Evolutionary conservation across 2,797 vertebrate species (phyloP), one percentile per base, ranked within the genome.

Genomic region (Psittacula derbiana): DNA sequence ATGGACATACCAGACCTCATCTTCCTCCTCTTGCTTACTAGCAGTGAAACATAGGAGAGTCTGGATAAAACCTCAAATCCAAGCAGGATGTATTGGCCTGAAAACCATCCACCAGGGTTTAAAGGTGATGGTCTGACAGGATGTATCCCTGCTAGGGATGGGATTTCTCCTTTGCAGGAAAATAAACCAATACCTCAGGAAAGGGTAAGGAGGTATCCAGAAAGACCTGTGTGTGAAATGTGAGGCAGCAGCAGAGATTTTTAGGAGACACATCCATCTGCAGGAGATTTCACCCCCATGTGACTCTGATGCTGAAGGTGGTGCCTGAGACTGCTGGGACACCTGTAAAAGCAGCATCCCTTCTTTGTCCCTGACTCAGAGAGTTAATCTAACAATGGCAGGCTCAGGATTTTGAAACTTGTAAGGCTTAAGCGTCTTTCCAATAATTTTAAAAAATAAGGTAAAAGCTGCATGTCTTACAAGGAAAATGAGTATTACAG

Each of bases 211-310:
- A 36, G 52, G 38, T 7, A 43, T 58, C n/a, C 78, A 69, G 50
- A 47, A 64, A 91, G 14, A 69, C 0, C 7, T 16, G 4, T 0
- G 7, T 1, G 1, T 1, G 6, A 73, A 76, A 95, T 0, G 0
- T 0, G 4, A 92, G 50, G 41, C 30, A 33, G 23, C 19, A 84
- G 74, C 31, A 65, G 49, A 78, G 52, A 8, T 62, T 84, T 86
- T 47, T 33, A 60, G 55, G 41, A 62, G 58, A 66, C 14, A 3
- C 12, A 44, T 60, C 52, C 27, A 20, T 67, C 36, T 36, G 27
- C 3, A 25, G 44, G 12, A 10, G 6, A 12, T 64, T 80, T 57
- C 44, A 83, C 17, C 16, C 18, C 36, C 9, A 6, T 0, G 3
- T 46, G n/a, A 44, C 66, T 30, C 72, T 69, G 53, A 23, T 41